phyloP scores from a whole-genome alignment of 2,797 vertebrate species.

The Adrianichthys oophorus region DNA sequence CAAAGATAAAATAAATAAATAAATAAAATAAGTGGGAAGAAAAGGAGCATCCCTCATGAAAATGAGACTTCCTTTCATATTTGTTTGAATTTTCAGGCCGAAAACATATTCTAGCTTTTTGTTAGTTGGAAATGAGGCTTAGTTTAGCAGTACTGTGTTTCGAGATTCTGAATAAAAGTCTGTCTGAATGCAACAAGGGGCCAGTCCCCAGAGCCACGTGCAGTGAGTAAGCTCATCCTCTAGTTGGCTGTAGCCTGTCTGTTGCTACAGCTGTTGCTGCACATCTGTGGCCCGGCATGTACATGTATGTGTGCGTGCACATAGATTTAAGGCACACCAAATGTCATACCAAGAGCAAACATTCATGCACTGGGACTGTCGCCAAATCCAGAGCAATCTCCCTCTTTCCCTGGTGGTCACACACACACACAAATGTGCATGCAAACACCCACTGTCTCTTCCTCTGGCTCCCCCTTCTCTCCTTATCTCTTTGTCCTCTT shows the following conservation, averaged over 20 bases:
- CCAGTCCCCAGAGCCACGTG: slow-evolving; percentile 42
- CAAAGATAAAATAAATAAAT: no score
- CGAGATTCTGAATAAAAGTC: slow-evolving; percentile 10
- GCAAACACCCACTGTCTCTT: neutral
- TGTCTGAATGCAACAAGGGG: slow-evolving; percentile 33
- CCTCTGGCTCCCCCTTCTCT: neutral
- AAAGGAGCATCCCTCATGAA: no score
- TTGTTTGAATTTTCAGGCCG: no score
- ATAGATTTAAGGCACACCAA: slow-evolving; percentile 62
- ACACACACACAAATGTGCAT: slow-evolving; percentile 6
- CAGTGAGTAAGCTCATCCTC: slow-evolving; percentile 40
- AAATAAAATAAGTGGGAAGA: no score
- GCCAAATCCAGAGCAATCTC: slow-evolving; percentile 62
- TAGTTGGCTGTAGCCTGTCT: slow-evolving; percentile 37
- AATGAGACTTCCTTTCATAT: no score
- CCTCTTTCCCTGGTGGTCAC: slow-evolving; percentile 13
- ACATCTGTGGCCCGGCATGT: slow-evolving; percentile 41
- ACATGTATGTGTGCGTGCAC: slow-evolving; percentile 7
- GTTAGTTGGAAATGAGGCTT: no score
- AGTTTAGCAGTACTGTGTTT: slow-evolving; percentile 1
- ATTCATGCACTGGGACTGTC: slow-evolving; percentile 39
- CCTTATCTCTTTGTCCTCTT: slow-evolving; percentile 22
- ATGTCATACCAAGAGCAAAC: slow-evolving; percentile 70
- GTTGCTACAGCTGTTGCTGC: slow-evolving; percentile 64
- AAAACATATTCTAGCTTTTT: no score